Conservation (phyloP, 2,797 vertebrate species). For the Bovichtus variegatus region DNA sequence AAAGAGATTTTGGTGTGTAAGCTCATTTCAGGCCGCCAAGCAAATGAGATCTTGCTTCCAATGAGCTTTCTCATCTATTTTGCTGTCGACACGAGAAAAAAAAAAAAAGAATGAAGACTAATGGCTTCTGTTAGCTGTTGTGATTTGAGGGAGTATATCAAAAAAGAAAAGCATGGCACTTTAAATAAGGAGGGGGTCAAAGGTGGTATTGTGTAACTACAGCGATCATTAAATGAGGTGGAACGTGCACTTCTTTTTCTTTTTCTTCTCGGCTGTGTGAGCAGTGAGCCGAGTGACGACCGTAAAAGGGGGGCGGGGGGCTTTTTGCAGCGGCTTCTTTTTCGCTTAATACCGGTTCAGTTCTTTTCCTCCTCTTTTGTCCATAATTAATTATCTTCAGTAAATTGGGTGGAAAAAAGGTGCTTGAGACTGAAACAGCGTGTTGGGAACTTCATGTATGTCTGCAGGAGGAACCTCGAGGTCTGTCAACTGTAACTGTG, state of each 20-base stretch:
- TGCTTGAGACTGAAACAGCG: neutral
- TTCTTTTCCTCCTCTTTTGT: conserved; percentile 16
- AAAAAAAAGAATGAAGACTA: conserved; percentile 63
- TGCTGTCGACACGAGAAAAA: conserved; percentile 22
- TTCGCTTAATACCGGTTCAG: neutral
- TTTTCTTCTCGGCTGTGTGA: conserved; percentile 20
- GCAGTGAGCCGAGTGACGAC: conserved; percentile 30
- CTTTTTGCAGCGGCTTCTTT: conserved; percentile 6
- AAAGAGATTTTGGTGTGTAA: conserved; percentile 27
- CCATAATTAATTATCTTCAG: conserved; percentile 59
- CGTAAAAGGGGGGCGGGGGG: neutral
- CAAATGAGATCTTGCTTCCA: conserved; percentile 36
- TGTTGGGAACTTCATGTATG: conserved; percentile 24
- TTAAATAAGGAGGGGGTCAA: conserved; percentile 59
- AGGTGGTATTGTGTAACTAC: conserved; percentile 68
- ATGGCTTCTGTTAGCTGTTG: conserved; percentile 66
- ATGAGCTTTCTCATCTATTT: conserved; percentile 53
- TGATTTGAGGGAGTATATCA: conserved; percentile 65
- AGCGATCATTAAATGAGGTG: conserved; percentile 63
- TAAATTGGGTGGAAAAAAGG: conserved; percentile 49
- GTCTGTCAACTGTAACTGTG: conserved; percentile 35
- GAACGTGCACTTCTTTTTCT: conserved; percentile 42
- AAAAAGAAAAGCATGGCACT: conserved; percentile 20
- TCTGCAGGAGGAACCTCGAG: conserved; percentile 23
- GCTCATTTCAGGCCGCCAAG: conserved; percentile 41